Evolutionary conservation across 2,113 vertebrate species (phyloP), one percentile per base, ranked within the genome.

Genomic region (Cavia aperea): DNA sequence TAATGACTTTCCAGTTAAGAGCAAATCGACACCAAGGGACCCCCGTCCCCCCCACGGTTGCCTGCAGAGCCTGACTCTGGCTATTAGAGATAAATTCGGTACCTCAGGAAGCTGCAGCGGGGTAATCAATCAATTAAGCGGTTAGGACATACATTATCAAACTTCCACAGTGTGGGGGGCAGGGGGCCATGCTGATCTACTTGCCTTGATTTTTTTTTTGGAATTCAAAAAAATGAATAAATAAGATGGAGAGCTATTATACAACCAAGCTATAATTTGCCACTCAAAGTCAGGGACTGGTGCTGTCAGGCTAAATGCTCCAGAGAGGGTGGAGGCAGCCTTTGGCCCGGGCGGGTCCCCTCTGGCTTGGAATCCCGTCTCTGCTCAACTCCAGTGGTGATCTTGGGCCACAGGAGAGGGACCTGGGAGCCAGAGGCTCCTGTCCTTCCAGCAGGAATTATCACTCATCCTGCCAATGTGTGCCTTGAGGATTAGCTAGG

Each of bases 1-100:
- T 99, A 99, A 99, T 99, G 98, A 99, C 98, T 99, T 99, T 98
- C 98, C 97, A 98, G 98, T 99, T 99, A 99, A 99, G 98, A 99
- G 98, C 98, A 99, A 99, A 99, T 99, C 98, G 98, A 99, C 98
- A 98, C 98, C 98, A 98, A 98, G 98, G 98, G 98, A 99, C 98
- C 97, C 97, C 95, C 56, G 77, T 94, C 97, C 97, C 98, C 98
- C 97, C 97, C 96, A 97, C 97, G 96, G 98, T 98, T 98, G 98
- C 98, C 98, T 97, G 97, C 98, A 95, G 97, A 98, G 97, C 97
- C 98, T 97, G 98, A 98, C 98, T 98, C 98, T 97, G 97, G 98
- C 98, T 99, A 98, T 98, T 98, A 98, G 98, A 98, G 98, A 98
- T 98, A 98, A 98, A 99, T 99, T 98, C 97, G 97, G 98, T 98